These are phyloP conservation scores for Gila robusta DNA, from an alignment of 2,797 vertebrate genomes.

Conservation along the genomic window DNA sequence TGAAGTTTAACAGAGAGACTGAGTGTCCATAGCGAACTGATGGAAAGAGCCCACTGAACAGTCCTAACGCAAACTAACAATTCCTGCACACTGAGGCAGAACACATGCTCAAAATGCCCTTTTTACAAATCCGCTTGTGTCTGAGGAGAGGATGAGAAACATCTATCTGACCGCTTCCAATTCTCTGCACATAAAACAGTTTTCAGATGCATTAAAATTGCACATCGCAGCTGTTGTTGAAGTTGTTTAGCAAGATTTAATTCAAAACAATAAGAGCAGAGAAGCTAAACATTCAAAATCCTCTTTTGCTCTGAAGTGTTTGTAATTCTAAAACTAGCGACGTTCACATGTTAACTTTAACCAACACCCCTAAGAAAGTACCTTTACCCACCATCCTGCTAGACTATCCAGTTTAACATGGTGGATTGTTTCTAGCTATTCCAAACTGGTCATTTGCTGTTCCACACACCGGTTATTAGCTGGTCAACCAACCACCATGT, in stretches of 20 bases:
- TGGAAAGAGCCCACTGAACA: conserved; percentile 11
- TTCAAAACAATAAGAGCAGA: neutral
- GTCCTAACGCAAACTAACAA: conserved; percentile 3
- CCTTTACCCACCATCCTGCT: neutral
- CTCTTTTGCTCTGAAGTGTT: conserved; percentile 8
- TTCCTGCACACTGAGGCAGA: neutral
- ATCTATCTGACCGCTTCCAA: conserved; percentile 14
- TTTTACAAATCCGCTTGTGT: neutral
- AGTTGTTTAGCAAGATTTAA: neutral
- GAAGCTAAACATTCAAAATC: conserved; percentile 36
- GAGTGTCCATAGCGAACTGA: neutral
- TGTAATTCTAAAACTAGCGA: neutral
- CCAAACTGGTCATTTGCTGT: neutral
- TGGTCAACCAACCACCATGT: neutral
- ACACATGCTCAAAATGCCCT: neutral
- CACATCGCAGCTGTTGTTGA: neutral
- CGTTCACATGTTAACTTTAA: neutral
- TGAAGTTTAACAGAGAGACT: conserved; percentile 21
- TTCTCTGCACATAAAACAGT: neutral
- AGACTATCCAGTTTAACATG: conserved; percentile 6
- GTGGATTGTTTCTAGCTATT: neutral
- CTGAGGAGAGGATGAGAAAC: neutral
- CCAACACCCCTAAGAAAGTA: neutral
- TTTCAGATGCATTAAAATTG: conserved; percentile 17
- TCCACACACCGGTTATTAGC: neutral